A percentile compares a stretch with the other conserved stretches of the same genome.
Conservation (phyloP, 2,888 invertebrate species). For the Synanthedon andrenaeformis region DNA sequence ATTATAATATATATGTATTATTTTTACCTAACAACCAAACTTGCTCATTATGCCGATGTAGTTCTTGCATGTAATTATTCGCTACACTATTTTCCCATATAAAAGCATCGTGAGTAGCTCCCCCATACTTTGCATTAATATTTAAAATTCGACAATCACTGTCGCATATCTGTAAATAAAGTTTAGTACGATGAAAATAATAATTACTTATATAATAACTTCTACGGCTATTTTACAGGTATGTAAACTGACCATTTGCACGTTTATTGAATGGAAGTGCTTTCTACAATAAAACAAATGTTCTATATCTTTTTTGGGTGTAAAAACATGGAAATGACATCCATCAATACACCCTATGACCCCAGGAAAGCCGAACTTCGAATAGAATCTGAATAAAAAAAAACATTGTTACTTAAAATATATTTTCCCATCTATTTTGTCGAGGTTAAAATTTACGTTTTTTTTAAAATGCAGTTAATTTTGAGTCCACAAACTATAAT, state of each 20-base stretch:
- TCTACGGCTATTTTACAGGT: not conserved
- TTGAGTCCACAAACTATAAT: too few species aligned
- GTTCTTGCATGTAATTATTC: slow-evolving; percentile 7
- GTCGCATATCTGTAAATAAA: slow-evolving; percentile 15
- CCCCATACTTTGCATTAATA: slow-evolving; percentile 16
- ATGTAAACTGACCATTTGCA: slow-evolving; percentile 12
- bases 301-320: slow-evolving; percentile 1
- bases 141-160: slow-evolving; percentile 11
- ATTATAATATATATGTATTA: not conserved
- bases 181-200: not conserved
- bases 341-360: slow-evolving; percentile 4
- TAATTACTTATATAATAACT: too few species aligned
- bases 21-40: slow-evolving; percentile 13
- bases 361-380: slow-evolving; percentile 1
- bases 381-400: slow-evolving; percentile 1
- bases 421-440: too few species aligned
- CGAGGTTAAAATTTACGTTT: too few species aligned
- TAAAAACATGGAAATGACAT: slow-evolving; percentile 3
- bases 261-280: slow-evolving; percentile 14
- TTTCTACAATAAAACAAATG: slow-evolving; percentile 6
- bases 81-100: slow-evolving; percentile 14
- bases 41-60: slow-evolving; percentile 7
- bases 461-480: too few species aligned
- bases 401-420: too few species aligned
- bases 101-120: too few species aligned